These are phyloP conservation scores for Perithous albicinctus DNA, from an alignment of 2,888 invertebrate genomes.

Conservation along the genomic window DNA sequence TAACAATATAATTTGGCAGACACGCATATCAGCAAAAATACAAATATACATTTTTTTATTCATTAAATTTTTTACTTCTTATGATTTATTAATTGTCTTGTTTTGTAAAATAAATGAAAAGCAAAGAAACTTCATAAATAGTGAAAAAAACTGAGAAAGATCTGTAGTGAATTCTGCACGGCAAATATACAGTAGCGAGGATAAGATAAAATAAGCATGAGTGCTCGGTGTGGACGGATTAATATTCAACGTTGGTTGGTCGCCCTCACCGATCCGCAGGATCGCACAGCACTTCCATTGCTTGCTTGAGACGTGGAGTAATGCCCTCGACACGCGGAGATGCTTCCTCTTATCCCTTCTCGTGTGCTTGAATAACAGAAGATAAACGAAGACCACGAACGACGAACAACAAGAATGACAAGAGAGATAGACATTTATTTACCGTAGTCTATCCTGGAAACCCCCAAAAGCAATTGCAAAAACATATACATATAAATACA, in stretches of 20 bases:
- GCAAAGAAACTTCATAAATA: not conserved
- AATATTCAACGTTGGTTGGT: constrained; percentile 36
- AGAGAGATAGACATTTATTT: constrained; percentile 15
- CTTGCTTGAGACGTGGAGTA: constrained; percentile 35
- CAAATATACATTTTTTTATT: too few relatives aligned
- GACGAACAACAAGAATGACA: constrained; percentile 12
- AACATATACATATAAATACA: not conserved
- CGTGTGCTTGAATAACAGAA: constrained; percentile 28
- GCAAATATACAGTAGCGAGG: not conserved
- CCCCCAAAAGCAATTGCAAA: not conserved
- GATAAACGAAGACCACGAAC: constrained; percentile 34
- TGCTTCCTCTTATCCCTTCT: constrained; percentile 18
- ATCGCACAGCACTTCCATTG: constrained; percentile 36
- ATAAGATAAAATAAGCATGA: constrained; percentile 39
- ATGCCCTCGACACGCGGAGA: constrained; percentile 25
- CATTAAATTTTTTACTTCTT: too few relatives aligned
- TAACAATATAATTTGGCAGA: too few relatives aligned
- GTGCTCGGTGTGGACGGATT: constrained; percentile 29
- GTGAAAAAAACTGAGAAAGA: not conserved
- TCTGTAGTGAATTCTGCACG: not conserved
- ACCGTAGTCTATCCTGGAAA: not conserved
- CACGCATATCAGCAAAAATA: too few relatives aligned
- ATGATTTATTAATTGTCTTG: too few relatives aligned
- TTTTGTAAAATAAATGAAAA: not conserved
- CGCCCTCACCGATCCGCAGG: constrained; percentile 15